Evolutionary conservation across 2,888 invertebrate species (phyloP), one percentile per base, ranked within the genome.

Genomic region (Fragum fragum): DNA sequence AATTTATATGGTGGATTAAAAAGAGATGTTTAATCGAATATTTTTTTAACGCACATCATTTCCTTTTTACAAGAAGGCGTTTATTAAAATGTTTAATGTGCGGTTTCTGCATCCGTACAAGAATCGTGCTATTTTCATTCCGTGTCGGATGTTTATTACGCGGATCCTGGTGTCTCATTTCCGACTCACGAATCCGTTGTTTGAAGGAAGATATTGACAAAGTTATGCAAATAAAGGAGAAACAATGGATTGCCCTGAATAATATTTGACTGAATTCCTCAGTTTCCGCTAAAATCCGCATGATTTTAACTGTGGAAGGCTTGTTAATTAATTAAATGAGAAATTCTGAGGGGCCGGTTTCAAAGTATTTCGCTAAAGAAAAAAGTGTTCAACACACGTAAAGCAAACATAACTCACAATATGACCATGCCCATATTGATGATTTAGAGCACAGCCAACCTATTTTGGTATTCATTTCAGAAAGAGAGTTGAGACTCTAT

Each of bases 171-270:
- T 32, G 23, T 36, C 36, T 63, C 63, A 63, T 63, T 63, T 63
- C 63, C 63, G 63, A 21, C 14, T 63, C 63, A 63, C 63, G 63
- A 16, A 63, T 57, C 26, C 57, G 57, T 26, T 57, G 57, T 57
- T 57, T 57, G 26, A 9, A 23, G 23, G 26, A 26, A 57, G 26
- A 57, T 57, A 57, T 57, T 57, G 57, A 14, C 23, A 57, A 23
- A 26, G 57, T 57, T 57, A 57, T 57, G 57, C 26, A 57, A 57
- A 57, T 57, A 57, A 57, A 26, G 57, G 57, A 57, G 47, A 47
- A 47, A 47, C 47, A 47, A 47, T 47, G 47, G 16, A 47, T 47
- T 47, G 47, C 47, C 47, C 18, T 47, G 47, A 47, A 47, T 47
- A 47, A 47, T 47, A 47, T 47, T 47, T 47, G 47, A 47, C 47